Conservation (phyloP, 2,113 vertebrate genomes). For the Hippotragus niger region DNA sequence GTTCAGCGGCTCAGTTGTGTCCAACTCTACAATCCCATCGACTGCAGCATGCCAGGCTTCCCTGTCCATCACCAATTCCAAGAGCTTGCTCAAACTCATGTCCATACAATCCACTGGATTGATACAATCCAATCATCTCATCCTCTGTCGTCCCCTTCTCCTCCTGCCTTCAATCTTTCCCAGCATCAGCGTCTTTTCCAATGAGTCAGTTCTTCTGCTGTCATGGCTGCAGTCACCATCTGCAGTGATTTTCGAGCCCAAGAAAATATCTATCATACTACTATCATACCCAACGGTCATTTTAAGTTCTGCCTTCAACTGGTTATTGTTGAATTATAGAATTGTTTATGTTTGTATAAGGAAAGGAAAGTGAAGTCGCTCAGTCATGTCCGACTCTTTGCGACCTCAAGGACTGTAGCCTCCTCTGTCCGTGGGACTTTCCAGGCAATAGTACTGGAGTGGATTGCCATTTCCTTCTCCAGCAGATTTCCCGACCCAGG, state of each 20-base stretch:
- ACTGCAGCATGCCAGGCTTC: neutral
- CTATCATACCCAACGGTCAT: neutral
- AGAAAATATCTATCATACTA: neutral
- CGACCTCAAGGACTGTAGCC: too few species aligned
- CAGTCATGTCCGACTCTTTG: too few species aligned
- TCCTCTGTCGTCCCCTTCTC: neutral
- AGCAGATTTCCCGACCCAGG: too few species aligned
- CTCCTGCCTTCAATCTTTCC: neutral
- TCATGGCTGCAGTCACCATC: neutral
- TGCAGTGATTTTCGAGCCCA: neutral
- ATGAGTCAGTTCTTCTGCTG: neutral
- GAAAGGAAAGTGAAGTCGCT: too few species aligned
- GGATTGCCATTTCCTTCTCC: too few species aligned
- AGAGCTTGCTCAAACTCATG: neutral
- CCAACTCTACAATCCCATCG: neutral
- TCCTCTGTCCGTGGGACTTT: too few species aligned
- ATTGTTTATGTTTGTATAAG: neutral
- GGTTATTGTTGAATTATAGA: neutral
- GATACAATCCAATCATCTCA: neutral
- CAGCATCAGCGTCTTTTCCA: neutral
- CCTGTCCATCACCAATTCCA: neutral
- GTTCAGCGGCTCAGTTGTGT: fast-evolving
- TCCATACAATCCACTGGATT: neutral
- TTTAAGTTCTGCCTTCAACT: neutral
- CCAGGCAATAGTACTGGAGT: too few species aligned